Evolutionary conservation across 2,797 vertebrate genomes (phyloP), one percentile per base, ranked within the genome.

Genomic region (Rhinatrema bivittatum): DNA sequence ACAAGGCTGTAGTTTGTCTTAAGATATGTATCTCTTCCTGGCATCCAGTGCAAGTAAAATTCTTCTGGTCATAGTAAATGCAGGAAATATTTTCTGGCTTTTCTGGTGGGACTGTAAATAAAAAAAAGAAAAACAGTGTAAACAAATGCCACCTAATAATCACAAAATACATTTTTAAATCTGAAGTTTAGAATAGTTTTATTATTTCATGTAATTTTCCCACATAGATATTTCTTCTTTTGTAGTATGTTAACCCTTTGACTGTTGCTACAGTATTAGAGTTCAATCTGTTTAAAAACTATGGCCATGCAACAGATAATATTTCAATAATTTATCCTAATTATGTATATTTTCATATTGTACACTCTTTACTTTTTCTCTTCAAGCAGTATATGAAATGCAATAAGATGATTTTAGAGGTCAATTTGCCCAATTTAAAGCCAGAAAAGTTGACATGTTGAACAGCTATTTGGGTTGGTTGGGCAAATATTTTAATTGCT

Each of bases 51-150:
- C 76, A 79, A 20, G 48, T 68, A 32, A 79, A 36, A 37, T 44
- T 62, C 13, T 5, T 6, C 2, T 1, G 2, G 5, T 51, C 34
- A 36, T 69, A 58, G 15, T 47, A 56, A 19, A 70, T 1, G 18
- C 70, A 79, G 14, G 76, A 79, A 53, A 82, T 71, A 54, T 81
- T 81, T 61, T 49, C 20, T 18, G 81, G 79, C 10, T 19, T 41
- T 16, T 64, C 56, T 7, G 76, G 79, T n/a, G 16, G 43, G 51
- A 35, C 84, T 86, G 35, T 18, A 61, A 32, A 5, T 4, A 48
- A 17, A 53, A 9, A 39, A 32, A 3, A 15, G 32, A 29, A 24
- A 26, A 21, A n/a, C n/a, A n/a, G n/a, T n/a, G n/a, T n/a, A n/a
- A n/a, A n/a, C 19, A 40, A 26, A n/a, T 9, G 23, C 7, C 1